Conservation (phyloP, 2,797 vertebrate species). For the Adelosebastes latens region DNA sequence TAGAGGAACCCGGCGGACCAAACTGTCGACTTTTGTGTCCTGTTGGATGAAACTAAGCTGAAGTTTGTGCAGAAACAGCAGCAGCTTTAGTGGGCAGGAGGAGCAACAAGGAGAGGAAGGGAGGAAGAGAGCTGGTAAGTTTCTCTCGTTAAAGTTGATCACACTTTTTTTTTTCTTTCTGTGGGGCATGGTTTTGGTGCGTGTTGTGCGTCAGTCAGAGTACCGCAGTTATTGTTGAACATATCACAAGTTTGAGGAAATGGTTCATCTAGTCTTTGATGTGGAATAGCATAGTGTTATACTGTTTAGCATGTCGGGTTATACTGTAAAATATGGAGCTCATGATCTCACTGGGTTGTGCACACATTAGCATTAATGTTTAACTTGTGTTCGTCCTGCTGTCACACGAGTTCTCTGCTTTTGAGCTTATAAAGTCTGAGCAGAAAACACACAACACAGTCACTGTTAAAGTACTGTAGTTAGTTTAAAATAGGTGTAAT, state of each 20-base stretch:
- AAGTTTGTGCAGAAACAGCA: constrained; percentile 42
- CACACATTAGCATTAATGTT: constrained; percentile 5
- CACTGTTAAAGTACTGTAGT: not conserved
- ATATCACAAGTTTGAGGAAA: constrained; percentile 7
- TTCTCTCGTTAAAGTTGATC: constrained; percentile 76
- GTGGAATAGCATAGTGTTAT: not conserved
- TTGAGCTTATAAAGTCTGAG: not conserved
- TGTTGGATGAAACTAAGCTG: constrained; percentile 31
- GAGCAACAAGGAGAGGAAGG: constrained; percentile 50
- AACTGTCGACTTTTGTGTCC: constrained; percentile 6
- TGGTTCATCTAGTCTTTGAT: not conserved
- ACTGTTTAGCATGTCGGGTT: constrained; percentile 5
- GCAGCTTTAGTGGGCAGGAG: constrained; percentile 48
- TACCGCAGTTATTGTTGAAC: not conserved
- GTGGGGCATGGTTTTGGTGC: constrained; percentile 44
- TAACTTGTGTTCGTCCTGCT: not conserved
- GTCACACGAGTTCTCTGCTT: not conserved
- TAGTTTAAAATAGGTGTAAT: not conserved
- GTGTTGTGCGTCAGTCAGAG: constrained; percentile 1
- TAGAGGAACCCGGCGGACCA: not conserved
- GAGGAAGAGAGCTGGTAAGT: constrained; percentile 83
- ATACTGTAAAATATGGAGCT: constrained; percentile 1
- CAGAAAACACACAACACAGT: not conserved
- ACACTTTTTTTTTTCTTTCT: constrained; percentile 48
- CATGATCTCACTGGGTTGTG: not conserved